phyloP scores from a whole-genome alignment of 1,140 invertebrate genomes.

The Spodoptera frugiperda region DNA sequence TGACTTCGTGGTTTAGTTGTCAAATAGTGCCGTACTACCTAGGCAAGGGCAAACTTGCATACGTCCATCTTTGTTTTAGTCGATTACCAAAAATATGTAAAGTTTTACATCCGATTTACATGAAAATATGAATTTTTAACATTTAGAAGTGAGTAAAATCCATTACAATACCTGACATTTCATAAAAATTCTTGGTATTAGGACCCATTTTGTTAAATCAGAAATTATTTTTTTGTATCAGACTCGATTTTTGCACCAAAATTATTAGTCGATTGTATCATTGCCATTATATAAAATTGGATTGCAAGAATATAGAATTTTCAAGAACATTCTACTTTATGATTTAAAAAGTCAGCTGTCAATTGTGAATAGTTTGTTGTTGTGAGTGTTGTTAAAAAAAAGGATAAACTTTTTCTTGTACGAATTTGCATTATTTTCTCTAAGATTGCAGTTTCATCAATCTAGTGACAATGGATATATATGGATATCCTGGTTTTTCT shows the following conservation, averaged over 20 bases:
- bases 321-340: conserved; percentile 54
- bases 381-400: conserved; percentile 34
- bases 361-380: conserved; percentile 37
- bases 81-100: neutral
- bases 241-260: no score
- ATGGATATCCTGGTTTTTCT: conserved; percentile 70
- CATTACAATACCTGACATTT: no score
- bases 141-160: no score
- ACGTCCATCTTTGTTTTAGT: neutral
- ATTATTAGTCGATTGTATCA: neutral
- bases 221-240: no score
- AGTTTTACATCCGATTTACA: no score
- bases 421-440: conserved; percentile 34
- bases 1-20: conserved; percentile 30
- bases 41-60: neutral
- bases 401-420: conserved; percentile 19
- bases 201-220: no score
- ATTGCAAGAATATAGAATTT: conserved; percentile 42
- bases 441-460: neutral
- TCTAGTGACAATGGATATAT: conserved; percentile 71
- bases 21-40: neutral
- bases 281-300: neutral
- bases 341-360: conserved; percentile 42
- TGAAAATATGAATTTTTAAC: no score
- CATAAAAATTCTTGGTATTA: no score